phyloP scores from a whole-genome alignment of 2,888 invertebrate species.

The Drosophila cognata region DNA sequence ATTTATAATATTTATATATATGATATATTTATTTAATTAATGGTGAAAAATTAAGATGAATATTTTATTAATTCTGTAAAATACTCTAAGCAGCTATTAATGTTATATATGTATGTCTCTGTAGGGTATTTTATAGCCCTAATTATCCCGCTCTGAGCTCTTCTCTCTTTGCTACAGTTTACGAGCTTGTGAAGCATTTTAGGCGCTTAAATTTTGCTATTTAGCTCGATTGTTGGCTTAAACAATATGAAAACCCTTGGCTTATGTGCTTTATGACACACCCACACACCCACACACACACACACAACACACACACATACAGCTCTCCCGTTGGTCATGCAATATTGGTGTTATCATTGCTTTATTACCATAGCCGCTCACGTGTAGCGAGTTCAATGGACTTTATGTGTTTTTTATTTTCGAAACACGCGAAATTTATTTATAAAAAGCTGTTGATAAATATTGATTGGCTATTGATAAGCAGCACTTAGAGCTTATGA shows the following conservation, averaged over 20 bases:
- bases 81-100: not conserved
- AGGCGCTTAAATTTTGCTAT: slow-evolving; percentile 8
- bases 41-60: no score
- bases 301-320: not conserved
- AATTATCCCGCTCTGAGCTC: not conserved
- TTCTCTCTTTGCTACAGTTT: not conserved
- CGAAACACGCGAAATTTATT: slow-evolving; percentile 30
- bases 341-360: slow-evolving; percentile 52
- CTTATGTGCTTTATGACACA: slow-evolving; percentile 13
- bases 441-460: slow-evolving; percentile 30
- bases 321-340: slow-evolving; percentile 34
- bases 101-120: no score
- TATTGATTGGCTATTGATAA: slow-evolving; percentile 35
- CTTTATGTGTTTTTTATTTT: slow-evolving; percentile 19
- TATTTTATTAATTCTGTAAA: no score
- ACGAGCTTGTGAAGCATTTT: not conserved
- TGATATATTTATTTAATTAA: no score
- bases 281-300: not conserved
- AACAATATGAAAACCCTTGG: slow-evolving; percentile 9
- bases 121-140: not conserved
- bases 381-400: slow-evolving; percentile 38
- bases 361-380: slow-evolving; percentile 40
- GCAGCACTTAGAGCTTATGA: slow-evolving; percentile 69
- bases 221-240: slow-evolving; percentile 15
- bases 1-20: no score